Evolutionary conservation across 2,888 invertebrate species (phyloP).

Genomic region (Hecatera dysodea): DNA sequence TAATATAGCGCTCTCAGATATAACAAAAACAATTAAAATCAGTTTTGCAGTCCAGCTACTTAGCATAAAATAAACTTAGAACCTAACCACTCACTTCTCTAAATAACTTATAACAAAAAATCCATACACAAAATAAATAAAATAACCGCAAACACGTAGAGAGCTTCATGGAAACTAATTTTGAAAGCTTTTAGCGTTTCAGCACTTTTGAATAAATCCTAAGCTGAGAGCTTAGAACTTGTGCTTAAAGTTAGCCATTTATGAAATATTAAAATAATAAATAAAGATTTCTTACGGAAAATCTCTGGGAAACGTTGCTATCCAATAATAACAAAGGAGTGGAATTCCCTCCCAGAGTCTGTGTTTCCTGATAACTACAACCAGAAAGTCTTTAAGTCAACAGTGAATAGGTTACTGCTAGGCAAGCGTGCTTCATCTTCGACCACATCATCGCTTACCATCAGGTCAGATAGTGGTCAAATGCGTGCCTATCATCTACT

Average conservation of each 20-base stretch:
- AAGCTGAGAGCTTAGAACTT: constrained; percentile 31
- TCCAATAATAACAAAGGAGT: no score
- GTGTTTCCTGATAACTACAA: no score
- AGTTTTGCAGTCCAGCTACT: neutral
- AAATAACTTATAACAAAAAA: constrained; percentile 14
- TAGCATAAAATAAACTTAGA: neutral
- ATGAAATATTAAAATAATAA: constrained; percentile 34
- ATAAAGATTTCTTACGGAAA: constrained; percentile 4
- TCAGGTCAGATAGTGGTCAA: no score
- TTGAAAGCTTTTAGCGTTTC: constrained; percentile 56
- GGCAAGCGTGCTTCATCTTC: no score
- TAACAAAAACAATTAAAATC: neutral
- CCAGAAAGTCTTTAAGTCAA: no score
- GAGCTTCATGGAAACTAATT: constrained; percentile 47
- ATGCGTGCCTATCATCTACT: no score
- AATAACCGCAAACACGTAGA: constrained; percentile 22
- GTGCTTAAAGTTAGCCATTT: constrained; percentile 31
- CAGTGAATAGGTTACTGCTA: no score
- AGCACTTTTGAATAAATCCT: constrained; percentile 57
- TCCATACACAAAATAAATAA: constrained; percentile 23
- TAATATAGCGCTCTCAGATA: no score
- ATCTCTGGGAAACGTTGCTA: neutral
- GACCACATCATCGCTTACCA: no score
- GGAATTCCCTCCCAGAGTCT: no score
- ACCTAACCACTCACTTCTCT: neutral